Conservation (phyloP, 2,113 vertebrate genomes). For the Zosterops hypoxanthus region DNA sequence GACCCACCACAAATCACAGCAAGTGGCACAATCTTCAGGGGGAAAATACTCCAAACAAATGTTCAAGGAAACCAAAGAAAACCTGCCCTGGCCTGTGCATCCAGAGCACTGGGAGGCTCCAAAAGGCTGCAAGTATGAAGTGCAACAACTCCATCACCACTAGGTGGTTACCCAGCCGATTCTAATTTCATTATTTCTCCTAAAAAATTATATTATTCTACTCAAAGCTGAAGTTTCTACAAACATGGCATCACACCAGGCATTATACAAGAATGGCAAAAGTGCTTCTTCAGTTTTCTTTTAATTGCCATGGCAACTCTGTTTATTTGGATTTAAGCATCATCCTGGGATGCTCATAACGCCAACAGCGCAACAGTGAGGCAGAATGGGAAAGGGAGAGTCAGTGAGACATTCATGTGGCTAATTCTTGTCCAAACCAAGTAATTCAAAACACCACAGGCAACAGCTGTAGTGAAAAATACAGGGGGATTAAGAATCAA, state of each 20-base stretch:
- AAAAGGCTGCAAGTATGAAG: neutral
- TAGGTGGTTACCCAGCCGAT: neutral
- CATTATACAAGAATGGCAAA: neutral
- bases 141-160: neutral
- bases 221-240: neutral
- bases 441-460: neutral
- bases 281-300: neutral
- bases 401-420: neutral
- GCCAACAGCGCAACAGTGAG: neutral
- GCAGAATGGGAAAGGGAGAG: neutral
- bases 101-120: neutral
- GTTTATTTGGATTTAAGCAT: constrained; percentile 42
- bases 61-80: neutral
- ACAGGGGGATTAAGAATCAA: neutral
- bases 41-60: neutral
- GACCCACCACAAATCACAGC: neutral
- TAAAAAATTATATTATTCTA: neutral
- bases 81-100: fast-evolving
- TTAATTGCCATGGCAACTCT: constrained; percentile 30
- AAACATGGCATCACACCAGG: neutral
- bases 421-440: neutral
- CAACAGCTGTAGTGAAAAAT: neutral
- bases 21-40: neutral
- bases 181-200: neutral
- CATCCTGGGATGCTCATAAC: neutral